Base-by-base conservation (phyloP, 2,888 invertebrate genomes). In the Rhimphoctona megacephalus region DNA sequence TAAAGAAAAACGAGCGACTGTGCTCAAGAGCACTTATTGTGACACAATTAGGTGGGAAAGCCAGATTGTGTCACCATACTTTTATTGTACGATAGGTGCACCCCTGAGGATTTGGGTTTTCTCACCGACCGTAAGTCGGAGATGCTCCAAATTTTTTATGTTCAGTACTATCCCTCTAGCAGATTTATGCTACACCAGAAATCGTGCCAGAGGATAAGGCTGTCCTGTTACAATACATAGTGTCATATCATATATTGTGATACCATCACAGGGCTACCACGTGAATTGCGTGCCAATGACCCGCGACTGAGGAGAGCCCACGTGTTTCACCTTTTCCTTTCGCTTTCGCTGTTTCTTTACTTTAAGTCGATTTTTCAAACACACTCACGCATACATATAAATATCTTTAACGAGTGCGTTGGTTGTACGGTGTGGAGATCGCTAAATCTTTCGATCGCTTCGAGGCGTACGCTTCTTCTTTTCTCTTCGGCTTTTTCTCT, bases 361-460 rank as follows among this genome's bases (percentile, higher is more conserved):
- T 64, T 70, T 11, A 73, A 49, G 49, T 70, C 39, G 36, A 39
- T 79, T 79, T 67, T 70, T 39, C 79, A 36, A 46, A 73, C 52
- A 43, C 43, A 57, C 17, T 54, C 19, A 46, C 43, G 14, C 33
- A 36, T 8, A 49, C 49, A 19, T 19, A 36, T 46, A 46, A 70
- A 77, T 43, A 83, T 82, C 33, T 52, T 61, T 36, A 17, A 49
- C 36, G 36, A 54, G 67, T 57, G 73, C 81, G 77, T 70, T 79
- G 73, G 57, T 57, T 66, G 73, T 70, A 49, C 54, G 36, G 79
- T 49, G 30, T 52, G 79, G 61, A 17, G 57, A 82, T 85, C 82
- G 74, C 61, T 66, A 79, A 81, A 83, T 83, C 81, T 82, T 80
- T 72, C 66, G 70, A 81, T 87, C 83, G 74, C 86, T 76, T 39